A percentile compares a stretch with the other conserved stretches of the same genome.
Conservation (phyloP, 2,113 vertebrate genomes). For the Solenodon paradoxus region DNA sequence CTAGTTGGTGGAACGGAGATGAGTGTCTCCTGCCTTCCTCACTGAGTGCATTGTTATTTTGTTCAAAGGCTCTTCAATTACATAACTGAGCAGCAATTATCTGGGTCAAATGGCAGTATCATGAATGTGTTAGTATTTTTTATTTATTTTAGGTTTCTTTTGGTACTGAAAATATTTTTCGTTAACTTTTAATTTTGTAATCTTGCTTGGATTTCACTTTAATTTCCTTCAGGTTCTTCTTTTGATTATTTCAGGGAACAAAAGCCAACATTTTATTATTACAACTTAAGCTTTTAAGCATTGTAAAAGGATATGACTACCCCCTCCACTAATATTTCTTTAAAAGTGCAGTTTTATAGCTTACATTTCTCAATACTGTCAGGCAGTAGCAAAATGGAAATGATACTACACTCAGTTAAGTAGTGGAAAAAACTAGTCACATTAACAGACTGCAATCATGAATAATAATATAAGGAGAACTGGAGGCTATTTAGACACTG, state of each 20-base stretch:
- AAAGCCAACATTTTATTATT: constrained; percentile 56
- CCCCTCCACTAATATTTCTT: constrained; percentile 43
- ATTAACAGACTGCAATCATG: constrained; percentile 10
- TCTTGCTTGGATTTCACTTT: constrained; percentile 50
- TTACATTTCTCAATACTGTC: constrained; percentile 9
- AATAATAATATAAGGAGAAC: constrained; percentile 43
- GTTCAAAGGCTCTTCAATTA: constrained; percentile 1
- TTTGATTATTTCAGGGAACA: constrained; percentile 50
- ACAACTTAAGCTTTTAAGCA: not conserved
- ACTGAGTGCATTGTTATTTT: not conserved
- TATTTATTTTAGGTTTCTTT: constrained; percentile 52
- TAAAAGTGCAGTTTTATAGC: not conserved
- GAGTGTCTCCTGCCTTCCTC: not conserved
- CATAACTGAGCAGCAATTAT: not conserved
- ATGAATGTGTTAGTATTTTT: not conserved
- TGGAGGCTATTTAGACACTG: constrained; percentile 44
- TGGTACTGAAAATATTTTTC: constrained; percentile 44
- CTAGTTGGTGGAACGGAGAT: not conserved
- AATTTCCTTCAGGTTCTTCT: constrained; percentile 52
- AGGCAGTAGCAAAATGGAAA: constrained; percentile 56
- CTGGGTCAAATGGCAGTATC: constrained; percentile 18
- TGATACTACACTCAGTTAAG: constrained; percentile 9
- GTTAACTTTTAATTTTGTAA: constrained; percentile 46
- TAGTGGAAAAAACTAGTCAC: constrained; percentile 45
- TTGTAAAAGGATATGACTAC: not conserved